A percentile compares a stretch with the other conserved stretches of the same genome.
Evolutionary conservation across 2,888 invertebrate species (phyloP).

Genomic region (Scaeva pyrastri): DNA sequence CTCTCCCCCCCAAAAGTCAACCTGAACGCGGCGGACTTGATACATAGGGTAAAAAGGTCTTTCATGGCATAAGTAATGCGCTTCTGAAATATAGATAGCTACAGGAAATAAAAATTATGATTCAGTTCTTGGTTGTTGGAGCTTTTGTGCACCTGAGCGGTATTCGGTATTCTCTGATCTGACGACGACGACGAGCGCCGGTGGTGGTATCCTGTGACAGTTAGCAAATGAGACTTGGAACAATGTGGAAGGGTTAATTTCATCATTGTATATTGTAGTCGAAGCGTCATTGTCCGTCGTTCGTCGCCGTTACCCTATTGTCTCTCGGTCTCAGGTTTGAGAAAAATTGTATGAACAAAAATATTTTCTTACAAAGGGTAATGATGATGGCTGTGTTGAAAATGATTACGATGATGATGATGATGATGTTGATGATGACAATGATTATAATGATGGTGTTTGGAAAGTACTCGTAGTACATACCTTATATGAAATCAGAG

Average conservation of each 20-base stretch:
- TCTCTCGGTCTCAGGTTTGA: slow-evolving; percentile 7
- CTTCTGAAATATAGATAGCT: slow-evolving; percentile 75
- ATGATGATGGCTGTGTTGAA: slow-evolving; percentile 25
- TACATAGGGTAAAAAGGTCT: slow-evolving; percentile 66
- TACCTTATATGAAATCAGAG: slow-evolving; percentile 39
- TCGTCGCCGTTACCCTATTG: not conserved
- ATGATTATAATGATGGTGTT: slow-evolving; percentile 31
- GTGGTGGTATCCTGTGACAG: slow-evolving; percentile 69
- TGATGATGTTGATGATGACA: slow-evolving; percentile 30
- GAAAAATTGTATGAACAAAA: slow-evolving; percentile 19
- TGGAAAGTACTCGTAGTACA: too few relatives aligned
- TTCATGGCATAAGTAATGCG: slow-evolving; percentile 74
- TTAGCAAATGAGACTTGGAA: slow-evolving; percentile 73
- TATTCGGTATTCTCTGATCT: slow-evolving; percentile 51
- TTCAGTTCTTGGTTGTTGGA: slow-evolving; percentile 53
- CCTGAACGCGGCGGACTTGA: slow-evolving; percentile 63
- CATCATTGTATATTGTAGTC: slow-evolving; percentile 53
- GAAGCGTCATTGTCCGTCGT: slow-evolving; percentile 36
- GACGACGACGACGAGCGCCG: too few relatives aligned
- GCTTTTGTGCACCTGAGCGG: slow-evolving; percentile 66
- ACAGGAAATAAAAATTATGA: slow-evolving; percentile 70
- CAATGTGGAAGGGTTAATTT: slow-evolving; percentile 75
- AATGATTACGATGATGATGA: slow-evolving; percentile 41
- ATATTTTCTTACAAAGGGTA: slow-evolving; percentile 31
- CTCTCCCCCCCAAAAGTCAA: slow-evolving; percentile 50